These are phyloP conservation scores for Crocallis elinguaria DNA, from an alignment of 2,888 invertebrate species.

Conservation along the genomic window DNA sequence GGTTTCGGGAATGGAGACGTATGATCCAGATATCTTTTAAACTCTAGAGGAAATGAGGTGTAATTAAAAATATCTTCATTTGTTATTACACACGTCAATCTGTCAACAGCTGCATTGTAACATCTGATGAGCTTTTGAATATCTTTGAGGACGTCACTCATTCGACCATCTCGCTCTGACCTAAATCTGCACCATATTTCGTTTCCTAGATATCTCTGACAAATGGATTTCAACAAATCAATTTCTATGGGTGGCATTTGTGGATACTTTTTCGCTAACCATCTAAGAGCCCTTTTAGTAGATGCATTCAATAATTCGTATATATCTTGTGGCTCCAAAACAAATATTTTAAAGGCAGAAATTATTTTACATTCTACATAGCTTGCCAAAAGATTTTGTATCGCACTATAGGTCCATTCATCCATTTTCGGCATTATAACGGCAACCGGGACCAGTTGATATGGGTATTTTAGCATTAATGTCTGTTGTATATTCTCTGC, in stretches of 20 bases:
- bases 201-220: slow-evolving; percentile 84
- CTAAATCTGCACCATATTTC: slow-evolving; percentile 86
- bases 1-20: slow-evolving; percentile 85
- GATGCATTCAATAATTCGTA: slow-evolving; percentile 55
- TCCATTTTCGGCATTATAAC: slow-evolving; percentile 61
- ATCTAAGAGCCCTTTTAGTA: slow-evolving; percentile 73
- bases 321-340: slow-evolving; percentile 57
- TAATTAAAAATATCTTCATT: slow-evolving; percentile 85
- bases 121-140: slow-evolving; percentile 85
- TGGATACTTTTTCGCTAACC: slow-evolving; percentile 79
- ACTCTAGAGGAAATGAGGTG: slow-evolving; percentile 87
- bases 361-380: slow-evolving; percentile 60
- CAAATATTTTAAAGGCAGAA: slow-evolving; percentile 66
- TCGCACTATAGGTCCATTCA: slow-evolving; percentile 38
- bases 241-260: slow-evolving; percentile 83
- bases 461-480: slow-evolving; percentile 66
- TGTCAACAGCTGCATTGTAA: slow-evolving; percentile 88
- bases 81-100: slow-evolving; percentile 84
- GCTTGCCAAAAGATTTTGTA: slow-evolving; percentile 55
- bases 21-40: slow-evolving; percentile 81
- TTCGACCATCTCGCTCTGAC: slow-evolving; percentile 62
- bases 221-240: slow-evolving; percentile 81
- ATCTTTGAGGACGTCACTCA: slow-evolving; percentile 77
- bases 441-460: slow-evolving; percentile 73
- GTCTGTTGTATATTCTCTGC: slow-evolving; percentile 57